Base-by-base conservation (phyloP, 1,140 invertebrate species). In the Pseudomyrmex pallidus region DNA sequence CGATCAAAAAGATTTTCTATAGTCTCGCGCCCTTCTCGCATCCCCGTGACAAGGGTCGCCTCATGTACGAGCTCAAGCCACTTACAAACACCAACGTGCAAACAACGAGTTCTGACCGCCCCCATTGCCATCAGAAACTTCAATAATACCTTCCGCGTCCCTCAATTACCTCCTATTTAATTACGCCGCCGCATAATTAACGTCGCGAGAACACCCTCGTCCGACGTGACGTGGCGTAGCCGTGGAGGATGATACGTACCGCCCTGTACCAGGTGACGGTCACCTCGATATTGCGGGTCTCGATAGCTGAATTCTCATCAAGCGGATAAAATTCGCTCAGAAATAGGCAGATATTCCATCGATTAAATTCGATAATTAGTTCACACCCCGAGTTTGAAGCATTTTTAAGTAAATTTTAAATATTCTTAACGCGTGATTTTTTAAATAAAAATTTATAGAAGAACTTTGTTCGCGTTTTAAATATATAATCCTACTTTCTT, bases 131-230 rank as follows among this genome's bases (percentile, higher is more conserved):
- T 87, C 90, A 87, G 90, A 93, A 93, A 93, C 92, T 92, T 91
- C 90, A 91, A 89, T 91, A 92, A 92, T 92, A 92, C 87, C 89
- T 83, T 89, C 86, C 90, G 87, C 89, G 87, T 91, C 88, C 88
- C 90, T 90, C 88, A 91, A 92, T 92, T 92, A 92, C 90, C 91
- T 89, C 67, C 88, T 91, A 93, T 92, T 93, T 92, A 92, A 93
- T 93, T 93, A 92, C 89, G 88, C 72, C 84, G 88, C 87, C 87
- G 90, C 89, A 91, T 92, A 92, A 91, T 90, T 90, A 91, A 92
- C 89, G 88, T 88, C 87, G 85, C 86, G 82, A 80, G 85, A 82
- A 74, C 85, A 80, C 85, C 86, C 86, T 87, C 84, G 70, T 74
- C 52, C 78, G 64, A 83, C 82, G 80, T 88, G 87, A 73, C 84